Conservation (phyloP, 2,113 vertebrate genomes). For the Pedetes capensis region DNA sequence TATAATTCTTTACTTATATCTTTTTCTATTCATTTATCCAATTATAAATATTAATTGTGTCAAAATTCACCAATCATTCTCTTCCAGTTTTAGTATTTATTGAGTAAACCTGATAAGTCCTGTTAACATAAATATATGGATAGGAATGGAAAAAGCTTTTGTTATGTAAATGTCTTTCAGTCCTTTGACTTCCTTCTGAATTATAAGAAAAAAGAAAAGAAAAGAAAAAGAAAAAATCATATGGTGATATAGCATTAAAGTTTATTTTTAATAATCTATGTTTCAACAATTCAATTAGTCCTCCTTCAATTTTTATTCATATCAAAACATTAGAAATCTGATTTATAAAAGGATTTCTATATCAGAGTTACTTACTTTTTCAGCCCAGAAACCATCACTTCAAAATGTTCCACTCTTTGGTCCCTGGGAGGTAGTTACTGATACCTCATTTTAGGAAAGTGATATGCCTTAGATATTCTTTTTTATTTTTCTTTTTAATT, state of each 20-base stretch:
- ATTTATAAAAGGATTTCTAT: background rate
- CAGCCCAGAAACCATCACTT: background rate
- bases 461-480: background rate
- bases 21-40: background rate
- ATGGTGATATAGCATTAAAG: background rate
- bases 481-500: no score
- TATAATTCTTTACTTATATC: background rate
- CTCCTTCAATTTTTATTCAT: background rate
- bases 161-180: background rate
- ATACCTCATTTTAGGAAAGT: background rate
- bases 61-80: background rate
- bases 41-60: conserved; percentile 17
- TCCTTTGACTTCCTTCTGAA: background rate
- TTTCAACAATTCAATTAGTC: background rate
- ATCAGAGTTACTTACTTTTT: background rate
- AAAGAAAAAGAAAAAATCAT: background rate
- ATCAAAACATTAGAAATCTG: background rate
- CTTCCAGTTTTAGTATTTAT: conserved; percentile 16
- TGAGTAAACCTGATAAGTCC: background rate
- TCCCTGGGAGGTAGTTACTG: background rate
- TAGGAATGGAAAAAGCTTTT: background rate
- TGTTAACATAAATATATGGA: background rate
- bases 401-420: background rate
- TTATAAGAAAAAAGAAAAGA: background rate
- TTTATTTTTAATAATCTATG: background rate